Evolutionary conservation across 2,797 vertebrate species (phyloP), one percentile per base, ranked within the genome.

Genomic region (Gallinago stenura): DNA sequence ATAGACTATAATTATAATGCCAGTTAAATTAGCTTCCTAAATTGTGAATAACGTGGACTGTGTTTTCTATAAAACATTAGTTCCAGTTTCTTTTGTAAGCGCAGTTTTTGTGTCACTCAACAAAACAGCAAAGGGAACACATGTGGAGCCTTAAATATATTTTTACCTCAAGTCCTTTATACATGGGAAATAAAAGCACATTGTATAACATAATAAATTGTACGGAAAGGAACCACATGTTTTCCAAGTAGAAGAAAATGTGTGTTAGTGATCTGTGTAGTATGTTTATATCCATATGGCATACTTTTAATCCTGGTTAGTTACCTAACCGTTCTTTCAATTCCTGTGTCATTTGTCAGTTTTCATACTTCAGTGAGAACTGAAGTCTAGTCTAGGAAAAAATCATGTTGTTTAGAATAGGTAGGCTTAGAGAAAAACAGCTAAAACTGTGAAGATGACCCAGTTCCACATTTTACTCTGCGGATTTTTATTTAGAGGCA

Each of bases 301-400:
- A 12, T 66, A 26, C 64, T 91, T 97, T 92, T 93, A 68, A 48
- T 95, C 53, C 68, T 96, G 20, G 35, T 95, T 94, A 66, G 35
- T 81, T 95, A 80, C 76, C 57, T 96, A 78, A 73, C 46, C 7
- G 4, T 95, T 93, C 71, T 75, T 89, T 82, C 6, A 83, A 25
- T 92, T 94, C 25, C 68, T 86, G 4, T 22, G 5, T 62, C 35
- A 24, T 95, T 82, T 94, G 73, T 96, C 61, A 92, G 5, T 88
- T 93, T 94, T 91, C 53, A 21, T 89, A 80, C 54, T 94, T 87
- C 19, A 83, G 30, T 84, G 75, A 83, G 78, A 84, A 37, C 28
- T 91, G 7, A 46, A 50, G 22, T 89, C 77, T 94, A 58, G 60
- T 95, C 70, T 91, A 70, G 73, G 57, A 76, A 95, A n/a, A 64